Evolutionary conservation across 2,797 vertebrate species (phyloP).

Genomic region (Champsocephalus gunnari): DNA sequence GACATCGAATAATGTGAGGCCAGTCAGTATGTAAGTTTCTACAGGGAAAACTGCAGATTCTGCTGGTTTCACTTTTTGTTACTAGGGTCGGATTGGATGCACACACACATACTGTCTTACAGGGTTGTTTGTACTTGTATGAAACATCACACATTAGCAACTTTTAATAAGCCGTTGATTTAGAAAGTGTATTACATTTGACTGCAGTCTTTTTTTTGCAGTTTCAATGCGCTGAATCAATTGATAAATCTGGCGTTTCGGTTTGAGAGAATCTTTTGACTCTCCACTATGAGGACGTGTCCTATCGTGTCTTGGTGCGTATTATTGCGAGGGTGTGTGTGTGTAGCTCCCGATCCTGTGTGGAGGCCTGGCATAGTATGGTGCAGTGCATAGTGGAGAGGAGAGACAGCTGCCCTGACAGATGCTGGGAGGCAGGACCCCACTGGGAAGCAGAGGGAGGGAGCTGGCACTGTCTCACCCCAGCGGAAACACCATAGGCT

Average conservation of each 20-base stretch:
- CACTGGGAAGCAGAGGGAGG: slow-evolving; percentile 88
- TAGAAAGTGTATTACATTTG: slow-evolving; percentile 12
- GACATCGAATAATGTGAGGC: slow-evolving; percentile 51
- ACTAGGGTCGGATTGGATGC: neutral
- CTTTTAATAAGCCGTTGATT: neutral
- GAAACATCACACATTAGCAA: slow-evolving; percentile 2
- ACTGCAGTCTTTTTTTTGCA: slow-evolving; percentile 11
- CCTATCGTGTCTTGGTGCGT: slow-evolving; percentile 41
- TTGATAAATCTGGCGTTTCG: slow-evolving; percentile 23
- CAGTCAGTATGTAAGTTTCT: slow-evolving; percentile 28
- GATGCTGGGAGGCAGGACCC: slow-evolving; percentile 90
- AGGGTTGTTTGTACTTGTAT: neutral
- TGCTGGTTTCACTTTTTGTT: slow-evolving; percentile 1
- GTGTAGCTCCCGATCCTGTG: slow-evolving; percentile 71
- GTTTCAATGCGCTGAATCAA: slow-evolving; percentile 16
- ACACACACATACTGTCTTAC: neutral
- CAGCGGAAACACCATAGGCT: slow-evolving; percentile 90
- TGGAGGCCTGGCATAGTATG: slow-evolving; percentile 83
- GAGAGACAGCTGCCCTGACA: slow-evolving; percentile 89
- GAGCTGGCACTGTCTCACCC: slow-evolving; percentile 88
- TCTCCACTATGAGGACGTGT: slow-evolving; percentile 39
- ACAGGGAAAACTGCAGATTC: slow-evolving; percentile 29
- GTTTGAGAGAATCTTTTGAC: slow-evolving; percentile 30
- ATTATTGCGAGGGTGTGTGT: slow-evolving; percentile 59
- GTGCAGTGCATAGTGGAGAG: slow-evolving; percentile 83